phyloP scores from a whole-genome alignment of 2,888 invertebrate species.

The Neelides folsomi region DNA sequence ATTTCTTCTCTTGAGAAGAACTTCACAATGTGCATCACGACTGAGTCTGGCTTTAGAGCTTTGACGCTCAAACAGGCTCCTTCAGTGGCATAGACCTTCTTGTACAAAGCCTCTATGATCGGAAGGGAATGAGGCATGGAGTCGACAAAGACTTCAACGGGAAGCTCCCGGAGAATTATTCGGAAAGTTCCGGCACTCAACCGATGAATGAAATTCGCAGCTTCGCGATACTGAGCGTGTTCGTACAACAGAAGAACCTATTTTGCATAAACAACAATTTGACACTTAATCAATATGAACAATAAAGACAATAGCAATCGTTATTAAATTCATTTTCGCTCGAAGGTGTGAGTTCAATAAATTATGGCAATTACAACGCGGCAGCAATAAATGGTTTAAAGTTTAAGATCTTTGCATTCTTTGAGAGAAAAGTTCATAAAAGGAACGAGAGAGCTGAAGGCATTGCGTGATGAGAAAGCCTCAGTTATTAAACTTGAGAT shows the following conservation, averaged over 20 bases:
- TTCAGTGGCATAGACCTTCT: constrained; percentile 42
- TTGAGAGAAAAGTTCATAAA: no score
- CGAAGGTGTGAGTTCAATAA: not conserved
- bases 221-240: constrained; percentile 78
- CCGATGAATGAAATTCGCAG: constrained; percentile 66
- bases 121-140: constrained; percentile 76
- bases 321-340: no score
- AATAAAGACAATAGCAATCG: no score
- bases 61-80: constrained; percentile 38
- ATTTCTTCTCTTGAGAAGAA: constrained; percentile 44
- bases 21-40: constrained; percentile 73
- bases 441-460: no score
- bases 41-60: constrained; percentile 52
- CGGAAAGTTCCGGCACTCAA: constrained; percentile 67
- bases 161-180: constrained; percentile 52
- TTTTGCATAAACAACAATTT: constrained; percentile 1
- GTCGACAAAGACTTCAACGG: constrained; percentile 75
- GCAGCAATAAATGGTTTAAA: not conserved
- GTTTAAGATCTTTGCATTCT: no score
- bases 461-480: no score
- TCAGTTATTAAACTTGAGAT: no score
- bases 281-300: not conserved
- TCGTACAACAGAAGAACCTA: constrained; percentile 65
- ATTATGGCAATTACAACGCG: not conserved
- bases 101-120: constrained; percentile 66